Conservation (phyloP, 2,888 invertebrate species). For the Alloplasta piceator region DNA sequence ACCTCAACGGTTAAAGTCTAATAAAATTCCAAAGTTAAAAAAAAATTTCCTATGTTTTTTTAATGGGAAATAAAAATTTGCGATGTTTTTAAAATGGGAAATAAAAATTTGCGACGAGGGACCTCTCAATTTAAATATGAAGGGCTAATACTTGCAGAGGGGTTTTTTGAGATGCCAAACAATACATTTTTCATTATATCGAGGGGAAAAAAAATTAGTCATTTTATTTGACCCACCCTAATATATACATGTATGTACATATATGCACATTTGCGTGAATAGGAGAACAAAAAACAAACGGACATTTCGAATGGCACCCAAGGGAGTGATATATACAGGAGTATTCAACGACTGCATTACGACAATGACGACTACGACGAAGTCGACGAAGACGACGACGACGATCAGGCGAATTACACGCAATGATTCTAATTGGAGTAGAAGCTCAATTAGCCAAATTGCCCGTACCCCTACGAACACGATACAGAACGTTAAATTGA, state of each 20-base stretch:
- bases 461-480: constrained; percentile 66
- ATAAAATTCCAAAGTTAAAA: too few relatives aligned
- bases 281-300: constrained; percentile 33
- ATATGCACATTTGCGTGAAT: constrained; percentile 9
- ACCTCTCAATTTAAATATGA: too few relatives aligned
- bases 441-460: constrained; percentile 77
- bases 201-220: too few relatives aligned
- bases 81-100: too few relatives aligned
- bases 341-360: constrained; percentile 37
- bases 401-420: constrained; percentile 72
- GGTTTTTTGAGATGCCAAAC: too few relatives aligned
- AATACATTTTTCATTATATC: too few relatives aligned
- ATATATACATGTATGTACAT: neutral
- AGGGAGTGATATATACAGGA: constrained; percentile 56
- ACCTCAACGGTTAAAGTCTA: too few relatives aligned
- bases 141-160: too few relatives aligned
- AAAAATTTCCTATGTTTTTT: neutral
- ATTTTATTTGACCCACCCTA: too few relatives aligned
- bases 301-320: constrained; percentile 64
- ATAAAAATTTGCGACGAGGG: too few relatives aligned
- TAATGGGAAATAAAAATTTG: constrained; percentile 1
- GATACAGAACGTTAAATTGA: constrained; percentile 68
- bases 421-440: constrained; percentile 82
- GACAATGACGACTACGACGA: constrained; percentile 32
- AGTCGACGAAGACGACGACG: constrained; percentile 52